Conservation (phyloP, 2,797 vertebrate genomes). For the Acestrorhynchus altus region DNA sequence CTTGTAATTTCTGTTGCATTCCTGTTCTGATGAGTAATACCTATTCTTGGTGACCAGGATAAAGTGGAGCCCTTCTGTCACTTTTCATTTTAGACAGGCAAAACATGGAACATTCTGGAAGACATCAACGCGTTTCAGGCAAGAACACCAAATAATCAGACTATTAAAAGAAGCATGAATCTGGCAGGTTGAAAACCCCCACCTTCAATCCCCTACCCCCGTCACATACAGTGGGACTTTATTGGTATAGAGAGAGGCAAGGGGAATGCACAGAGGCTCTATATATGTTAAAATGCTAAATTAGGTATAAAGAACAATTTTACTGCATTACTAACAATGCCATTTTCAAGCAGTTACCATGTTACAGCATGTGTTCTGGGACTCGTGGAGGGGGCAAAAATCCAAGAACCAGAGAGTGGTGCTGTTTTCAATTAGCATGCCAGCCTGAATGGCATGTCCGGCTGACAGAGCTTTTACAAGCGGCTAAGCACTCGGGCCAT, state of each 20-base stretch:
- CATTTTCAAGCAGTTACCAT: constrained; percentile 65
- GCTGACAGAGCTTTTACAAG: constrained; percentile 73
- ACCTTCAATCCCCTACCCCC: constrained; percentile 41
- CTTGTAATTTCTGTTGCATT: constrained; percentile 36
- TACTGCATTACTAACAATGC: constrained; percentile 65
- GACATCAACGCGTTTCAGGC: constrained; percentile 44
- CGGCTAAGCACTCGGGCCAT: constrained; percentile 59
- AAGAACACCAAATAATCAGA: constrained; percentile 60
- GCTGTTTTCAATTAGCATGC: constrained; percentile 85
- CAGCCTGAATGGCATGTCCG: constrained; percentile 72
- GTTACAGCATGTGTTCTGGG: constrained; percentile 58
- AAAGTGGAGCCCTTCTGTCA: constrained; percentile 42
- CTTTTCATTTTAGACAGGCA: constrained; percentile 49
- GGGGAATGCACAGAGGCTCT: constrained; percentile 58
- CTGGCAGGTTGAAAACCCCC: constrained; percentile 60
- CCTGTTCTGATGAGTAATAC: constrained; percentile 34
- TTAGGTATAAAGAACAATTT: constrained; percentile 65
- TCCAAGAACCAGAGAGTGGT: constrained; percentile 63
- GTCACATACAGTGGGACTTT: constrained; percentile 62
- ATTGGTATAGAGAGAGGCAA: constrained; percentile 57
- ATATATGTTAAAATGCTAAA: constrained; percentile 66
- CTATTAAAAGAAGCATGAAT: constrained; percentile 64
- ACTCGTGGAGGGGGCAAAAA: constrained; percentile 61
- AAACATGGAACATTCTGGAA: constrained; percentile 52
- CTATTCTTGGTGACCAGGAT: constrained; percentile 36